Evolutionary conservation across 2,113 vertebrate genomes (phyloP).

Genomic region (Cyprinodon tularosa): DNA sequence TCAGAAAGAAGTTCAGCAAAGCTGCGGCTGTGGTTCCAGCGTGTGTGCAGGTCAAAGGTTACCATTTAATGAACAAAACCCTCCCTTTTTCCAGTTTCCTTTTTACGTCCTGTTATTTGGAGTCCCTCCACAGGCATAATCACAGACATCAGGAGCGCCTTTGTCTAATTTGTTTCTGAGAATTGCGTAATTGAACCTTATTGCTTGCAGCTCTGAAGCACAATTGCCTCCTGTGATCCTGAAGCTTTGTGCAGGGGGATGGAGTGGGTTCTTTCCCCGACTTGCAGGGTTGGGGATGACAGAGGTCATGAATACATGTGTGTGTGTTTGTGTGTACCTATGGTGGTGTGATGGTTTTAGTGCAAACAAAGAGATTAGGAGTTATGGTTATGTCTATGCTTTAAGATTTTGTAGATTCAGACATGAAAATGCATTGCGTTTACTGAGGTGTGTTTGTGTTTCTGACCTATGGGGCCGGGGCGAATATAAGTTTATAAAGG

Average conservation of each 20-base stretch:
- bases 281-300: conserved; percentile 30
- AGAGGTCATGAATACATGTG: conserved; percentile 29
- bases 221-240: conserved; percentile 68
- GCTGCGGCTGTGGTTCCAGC: not conserved
- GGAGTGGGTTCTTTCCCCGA: conserved; percentile 22
- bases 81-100: not conserved
- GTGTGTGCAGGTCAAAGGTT: conserved; percentile 34
- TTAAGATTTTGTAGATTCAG: conserved; percentile 14
- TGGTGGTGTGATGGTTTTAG: not conserved
- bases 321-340: conserved; percentile 7
- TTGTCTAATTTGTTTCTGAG: conserved; percentile 66
- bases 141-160: conserved; percentile 48
- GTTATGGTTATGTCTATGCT: conserved; percentile 21
- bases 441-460: not conserved
- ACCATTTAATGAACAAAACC: not conserved
- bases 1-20: not conserved
- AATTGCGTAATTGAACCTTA: conserved; percentile 64
- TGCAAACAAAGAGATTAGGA: conserved; percentile 48
- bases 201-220: conserved; percentile 57
- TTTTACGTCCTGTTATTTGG: conserved; percentile 7
- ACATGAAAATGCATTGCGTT: conserved; percentile 38
- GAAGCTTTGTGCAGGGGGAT: not conserved
- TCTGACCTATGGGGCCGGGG: conserved; percentile 11
- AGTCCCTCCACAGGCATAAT: conserved; percentile 21
- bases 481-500: conserved; percentile 56